Evolutionary conservation across 2,113 vertebrate species (phyloP).

Genomic region (Thamnophis sirtalis): DNA sequence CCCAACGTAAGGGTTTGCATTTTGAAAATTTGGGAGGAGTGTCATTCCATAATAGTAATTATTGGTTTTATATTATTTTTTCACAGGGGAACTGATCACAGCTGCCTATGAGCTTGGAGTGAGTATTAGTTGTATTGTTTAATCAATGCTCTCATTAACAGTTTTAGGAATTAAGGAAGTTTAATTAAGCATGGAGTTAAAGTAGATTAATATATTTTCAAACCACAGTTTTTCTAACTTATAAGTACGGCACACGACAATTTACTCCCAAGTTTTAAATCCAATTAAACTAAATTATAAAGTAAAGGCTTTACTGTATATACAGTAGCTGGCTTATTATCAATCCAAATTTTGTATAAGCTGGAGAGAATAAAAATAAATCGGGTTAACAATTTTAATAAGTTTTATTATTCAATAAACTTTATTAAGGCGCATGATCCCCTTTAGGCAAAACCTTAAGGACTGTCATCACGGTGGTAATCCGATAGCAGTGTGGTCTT

Average conservation of each 20-base stretch:
- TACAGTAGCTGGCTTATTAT: conserved; percentile 99
- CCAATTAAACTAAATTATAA: conserved; percentile 99
- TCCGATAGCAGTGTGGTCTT: conserved; percentile 95
- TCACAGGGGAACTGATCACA: conserved; percentile 99
- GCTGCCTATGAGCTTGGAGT: conserved; percentile 99
- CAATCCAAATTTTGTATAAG: conserved; percentile 97
- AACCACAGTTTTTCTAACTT: conserved; percentile 99
- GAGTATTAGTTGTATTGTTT: conserved; percentile 99
- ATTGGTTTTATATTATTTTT: conserved; percentile 99
- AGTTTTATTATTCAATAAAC: conserved; percentile 99
- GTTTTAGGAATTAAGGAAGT: conserved; percentile 99
- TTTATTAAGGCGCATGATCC: conserved; percentile 99
- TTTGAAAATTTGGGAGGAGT: conserved; percentile 98
- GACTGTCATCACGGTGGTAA: conserved; percentile 94
- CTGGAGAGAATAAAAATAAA: conserved; percentile 99
- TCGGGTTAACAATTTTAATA: conserved; percentile 99
- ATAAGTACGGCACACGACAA: conserved; percentile 98
- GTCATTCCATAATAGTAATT: conserved; percentile 99
- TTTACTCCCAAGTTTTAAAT: conserved; percentile 99
- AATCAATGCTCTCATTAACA: conserved; percentile 99
- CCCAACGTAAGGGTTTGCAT: conserved; percentile 99
- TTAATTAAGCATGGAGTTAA: conserved; percentile 99
- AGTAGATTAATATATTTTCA: conserved; percentile 99
- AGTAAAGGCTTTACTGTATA: conserved; percentile 98
- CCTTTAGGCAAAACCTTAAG: conserved; percentile 94